Evolutionary conservation across 2,113 vertebrate species (phyloP).

Genomic region (Heptranchias perlo): DNA sequence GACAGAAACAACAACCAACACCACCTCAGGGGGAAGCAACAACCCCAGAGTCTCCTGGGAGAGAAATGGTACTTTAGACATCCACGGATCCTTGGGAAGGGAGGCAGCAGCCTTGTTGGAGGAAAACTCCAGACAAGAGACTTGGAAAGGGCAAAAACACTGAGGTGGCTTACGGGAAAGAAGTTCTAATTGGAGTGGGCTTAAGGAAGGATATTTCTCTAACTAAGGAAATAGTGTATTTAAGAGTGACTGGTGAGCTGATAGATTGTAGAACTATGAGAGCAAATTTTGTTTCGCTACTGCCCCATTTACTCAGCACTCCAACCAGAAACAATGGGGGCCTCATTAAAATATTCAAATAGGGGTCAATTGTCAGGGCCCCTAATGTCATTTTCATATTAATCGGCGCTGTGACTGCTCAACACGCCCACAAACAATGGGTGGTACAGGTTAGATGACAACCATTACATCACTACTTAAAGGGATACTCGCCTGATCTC

Average conservation of each 20-base stretch:
- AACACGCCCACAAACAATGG: neutral
- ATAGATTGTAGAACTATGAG: neutral
- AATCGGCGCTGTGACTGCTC: neutral
- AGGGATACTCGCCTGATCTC: no score
- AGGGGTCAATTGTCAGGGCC: neutral
- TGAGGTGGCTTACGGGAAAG: neutral
- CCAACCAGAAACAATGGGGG: neutral
- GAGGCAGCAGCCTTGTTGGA: neutral
- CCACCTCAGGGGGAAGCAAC: neutral
- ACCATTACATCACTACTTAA: neutral
- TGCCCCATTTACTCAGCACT: neutral
- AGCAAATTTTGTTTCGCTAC: neutral
- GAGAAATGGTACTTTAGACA: neutral
- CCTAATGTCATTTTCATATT: neutral
- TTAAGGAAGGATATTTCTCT: neutral
- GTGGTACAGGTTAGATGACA: neutral
- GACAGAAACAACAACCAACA: neutral
- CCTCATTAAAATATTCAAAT: neutral
- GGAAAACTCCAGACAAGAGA: neutral
- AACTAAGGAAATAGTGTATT: neutral
- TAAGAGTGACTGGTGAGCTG: neutral
- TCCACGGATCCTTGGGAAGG: neutral
- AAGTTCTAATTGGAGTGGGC: neutral
- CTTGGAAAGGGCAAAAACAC: neutral
- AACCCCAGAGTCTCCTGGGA: neutral